Evolutionary conservation across 2,888 invertebrate genomes (phyloP).

Genomic region (Lapara coniferarum): DNA sequence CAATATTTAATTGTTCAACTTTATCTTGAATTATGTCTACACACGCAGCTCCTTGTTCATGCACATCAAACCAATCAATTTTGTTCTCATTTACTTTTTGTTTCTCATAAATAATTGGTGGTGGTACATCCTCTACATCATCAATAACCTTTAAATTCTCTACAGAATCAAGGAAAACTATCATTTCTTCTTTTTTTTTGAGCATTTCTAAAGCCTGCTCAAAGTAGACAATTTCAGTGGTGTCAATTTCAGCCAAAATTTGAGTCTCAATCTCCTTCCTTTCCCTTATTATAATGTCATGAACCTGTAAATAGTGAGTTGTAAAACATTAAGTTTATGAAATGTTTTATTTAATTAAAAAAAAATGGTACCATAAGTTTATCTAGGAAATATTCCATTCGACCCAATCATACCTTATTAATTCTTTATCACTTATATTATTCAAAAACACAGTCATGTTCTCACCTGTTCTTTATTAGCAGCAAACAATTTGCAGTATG

Average conservation of each 20-base stretch:
- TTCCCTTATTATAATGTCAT: slow-evolving; percentile 89
- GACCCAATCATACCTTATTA: too few relatives aligned
- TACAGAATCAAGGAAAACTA: slow-evolving; percentile 42
- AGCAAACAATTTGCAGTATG: slow-evolving; percentile 90
- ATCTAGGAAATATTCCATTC: too few relatives aligned
- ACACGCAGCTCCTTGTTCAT: slow-evolving; percentile 68
- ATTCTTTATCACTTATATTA: too few relatives aligned
- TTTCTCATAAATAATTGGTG: slow-evolving; percentile 63
- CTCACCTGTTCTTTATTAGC: slow-evolving; percentile 87
- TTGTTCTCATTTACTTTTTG: slow-evolving; percentile 61
- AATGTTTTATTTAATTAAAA: too few relatives aligned
- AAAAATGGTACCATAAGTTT: too few relatives aligned
- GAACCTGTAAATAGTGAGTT: slow-evolving; percentile 69
- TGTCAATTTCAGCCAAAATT: slow-evolving; percentile 87
- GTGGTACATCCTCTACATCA: slow-evolving; percentile 44
- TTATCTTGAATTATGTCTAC: slow-evolving; percentile 57
- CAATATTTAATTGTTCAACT: slow-evolving; percentile 53
- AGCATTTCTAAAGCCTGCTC: slow-evolving; percentile 91
- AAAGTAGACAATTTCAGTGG: slow-evolving; percentile 93
- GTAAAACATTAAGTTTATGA: neutral
- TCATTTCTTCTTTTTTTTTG: slow-evolving; percentile 75
- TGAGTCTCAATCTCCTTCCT: slow-evolving; percentile 85
- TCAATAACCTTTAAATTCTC: slow-evolving; percentile 47
- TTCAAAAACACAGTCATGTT: neutral
- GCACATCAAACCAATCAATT: slow-evolving; percentile 74